These are phyloP conservation scores for Nyctereutes procyonoides DNA, from an alignment of 2,113 vertebrate genomes.

Conservation along the genomic window DNA sequence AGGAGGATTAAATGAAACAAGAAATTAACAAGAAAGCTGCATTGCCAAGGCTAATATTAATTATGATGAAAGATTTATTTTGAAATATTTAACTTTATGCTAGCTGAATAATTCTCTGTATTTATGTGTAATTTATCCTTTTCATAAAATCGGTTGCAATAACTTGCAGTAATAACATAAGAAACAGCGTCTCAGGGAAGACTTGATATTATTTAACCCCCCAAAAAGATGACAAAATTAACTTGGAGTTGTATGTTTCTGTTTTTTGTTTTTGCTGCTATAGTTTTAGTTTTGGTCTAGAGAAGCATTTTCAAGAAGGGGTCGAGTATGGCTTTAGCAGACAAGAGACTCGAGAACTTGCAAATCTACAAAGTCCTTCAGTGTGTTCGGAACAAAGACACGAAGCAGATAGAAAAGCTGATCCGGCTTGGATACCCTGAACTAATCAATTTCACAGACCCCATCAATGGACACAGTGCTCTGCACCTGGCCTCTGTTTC, in stretches of 20 bases:
- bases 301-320: conserved; percentile 67
- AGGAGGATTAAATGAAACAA: neutral
- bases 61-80: neutral
- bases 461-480: conserved; percentile 87
- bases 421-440: conserved; percentile 87
- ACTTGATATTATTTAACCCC: neutral
- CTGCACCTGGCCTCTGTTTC: conserved; percentile 91
- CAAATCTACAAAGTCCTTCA: conserved; percentile 96
- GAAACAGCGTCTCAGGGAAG: neutral
- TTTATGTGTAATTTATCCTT: conserved; percentile 13
- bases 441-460: conserved; percentile 94
- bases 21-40: neutral
- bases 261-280: neutral
- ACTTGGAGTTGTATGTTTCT: conserved; percentile 1
- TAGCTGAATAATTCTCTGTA: neutral
- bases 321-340: conserved; percentile 84
- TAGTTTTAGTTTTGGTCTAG: conserved; percentile 71
- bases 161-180: neutral
- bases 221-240: conserved; percentile 27
- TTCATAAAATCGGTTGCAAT: conserved; percentile 15
- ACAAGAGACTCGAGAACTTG: conserved; percentile 88
- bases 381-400: conserved; percentile 88
- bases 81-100: conserved; percentile 32
- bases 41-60: neutral
- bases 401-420: conserved; percentile 91